phyloP scores from a whole-genome alignment of 2,113 vertebrate species.

The Mellivora capensis region DNA sequence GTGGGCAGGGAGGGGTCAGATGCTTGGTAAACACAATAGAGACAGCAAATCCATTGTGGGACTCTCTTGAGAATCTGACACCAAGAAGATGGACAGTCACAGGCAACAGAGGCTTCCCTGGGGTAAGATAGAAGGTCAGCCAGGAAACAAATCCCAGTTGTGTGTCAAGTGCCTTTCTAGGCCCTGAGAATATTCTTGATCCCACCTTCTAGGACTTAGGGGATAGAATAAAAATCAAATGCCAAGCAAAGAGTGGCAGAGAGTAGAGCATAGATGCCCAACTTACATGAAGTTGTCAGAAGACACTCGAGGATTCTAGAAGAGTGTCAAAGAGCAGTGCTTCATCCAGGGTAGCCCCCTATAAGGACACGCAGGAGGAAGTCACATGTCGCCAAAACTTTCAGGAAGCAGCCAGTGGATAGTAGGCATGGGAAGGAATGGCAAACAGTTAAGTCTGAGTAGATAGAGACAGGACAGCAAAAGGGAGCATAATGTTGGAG shows the following conservation, averaged over 20 bases:
- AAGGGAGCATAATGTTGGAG: neutral
- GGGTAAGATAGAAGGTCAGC: too few relatives aligned
- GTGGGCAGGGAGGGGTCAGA: accelerated
- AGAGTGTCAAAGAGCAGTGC: neutral
- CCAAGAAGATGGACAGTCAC: neutral
- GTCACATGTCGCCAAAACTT: neutral
- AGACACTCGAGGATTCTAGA: too few relatives aligned
- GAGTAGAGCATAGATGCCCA: accelerated
- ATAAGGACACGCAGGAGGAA: neutral
- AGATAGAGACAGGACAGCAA: neutral
- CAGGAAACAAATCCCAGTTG: neutral
- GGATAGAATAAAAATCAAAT: neutral
- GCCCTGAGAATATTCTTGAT: neutral
- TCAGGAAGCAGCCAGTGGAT: neutral
- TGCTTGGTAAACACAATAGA: too few relatives aligned
- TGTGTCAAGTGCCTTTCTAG: neutral
- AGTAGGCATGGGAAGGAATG: neutral
- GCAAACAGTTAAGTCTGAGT: neutral
- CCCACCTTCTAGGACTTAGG: neutral
- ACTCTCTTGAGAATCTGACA: neutral
- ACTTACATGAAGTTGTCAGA: too few relatives aligned
- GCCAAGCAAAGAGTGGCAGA: neutral
- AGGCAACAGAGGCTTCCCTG: neutral
- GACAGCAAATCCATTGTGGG: too few relatives aligned
- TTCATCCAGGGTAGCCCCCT: neutral